Percentiles rank a stretch among this genome's conserved stretches.
phyloP scores from a whole-genome alignment of 2,888 invertebrate genomes.

The Platypus cylindrus region DNA sequence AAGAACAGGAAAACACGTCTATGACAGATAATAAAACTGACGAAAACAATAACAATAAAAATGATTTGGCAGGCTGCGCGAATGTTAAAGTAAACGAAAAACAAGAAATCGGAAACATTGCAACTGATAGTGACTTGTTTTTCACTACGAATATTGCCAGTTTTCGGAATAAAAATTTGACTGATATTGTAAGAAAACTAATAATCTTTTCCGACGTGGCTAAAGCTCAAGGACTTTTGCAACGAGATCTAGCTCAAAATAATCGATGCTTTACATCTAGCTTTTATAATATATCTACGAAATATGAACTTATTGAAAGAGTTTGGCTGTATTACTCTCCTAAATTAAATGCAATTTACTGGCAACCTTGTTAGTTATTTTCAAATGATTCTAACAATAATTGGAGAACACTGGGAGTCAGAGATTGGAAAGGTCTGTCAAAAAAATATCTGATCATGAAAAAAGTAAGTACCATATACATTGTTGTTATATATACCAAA shows the following conservation, averaged over 20 bases:
- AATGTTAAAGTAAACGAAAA: no score
- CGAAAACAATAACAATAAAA: no score
- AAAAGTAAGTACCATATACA: no score
- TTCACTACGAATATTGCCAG: background rate
- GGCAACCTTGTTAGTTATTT: slow-evolving; percentile 17
- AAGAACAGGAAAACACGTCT: no score
- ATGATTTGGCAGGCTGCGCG: no score
- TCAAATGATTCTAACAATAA: slow-evolving; percentile 4
- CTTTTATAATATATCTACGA: slow-evolving; percentile 16
- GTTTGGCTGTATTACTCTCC: slow-evolving; percentile 18
- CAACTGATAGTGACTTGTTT: no score
- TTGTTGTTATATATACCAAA: no score
- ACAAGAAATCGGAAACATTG: no score
- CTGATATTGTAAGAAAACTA: slow-evolving; percentile 4
- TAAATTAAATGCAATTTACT: slow-evolving; percentile 17
- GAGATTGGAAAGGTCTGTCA: slow-evolving; percentile 18
- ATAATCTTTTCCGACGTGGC: no score
- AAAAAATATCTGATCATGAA: no score
- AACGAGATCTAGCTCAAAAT: slow-evolving; percentile 11
- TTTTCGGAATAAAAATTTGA: slow-evolving; percentile 3
- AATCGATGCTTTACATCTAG: slow-evolving; percentile 17
- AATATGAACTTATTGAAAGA: slow-evolving; percentile 14
- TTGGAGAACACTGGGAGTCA: slow-evolving; percentile 11
- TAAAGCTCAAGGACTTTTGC: slow-evolving; percentile 7
- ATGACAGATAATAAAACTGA: no score